phyloP scores from a whole-genome alignment of 2,797 vertebrate species.

The Phoxinus dragarum region DNA sequence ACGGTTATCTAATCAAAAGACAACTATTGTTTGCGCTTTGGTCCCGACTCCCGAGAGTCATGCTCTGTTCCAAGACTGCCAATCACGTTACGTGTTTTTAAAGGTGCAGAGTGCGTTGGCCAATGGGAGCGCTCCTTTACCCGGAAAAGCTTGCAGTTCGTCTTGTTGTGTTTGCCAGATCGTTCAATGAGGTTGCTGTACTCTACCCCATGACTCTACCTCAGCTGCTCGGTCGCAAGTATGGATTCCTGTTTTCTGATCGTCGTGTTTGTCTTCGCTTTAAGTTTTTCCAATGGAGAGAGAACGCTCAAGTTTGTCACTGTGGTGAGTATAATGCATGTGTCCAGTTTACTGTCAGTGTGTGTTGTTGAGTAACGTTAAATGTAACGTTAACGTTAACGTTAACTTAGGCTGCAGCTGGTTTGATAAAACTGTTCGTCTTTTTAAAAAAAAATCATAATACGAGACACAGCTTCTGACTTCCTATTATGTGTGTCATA shows the following conservation, averaged over 20 bases:
- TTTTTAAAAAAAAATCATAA: not conserved
- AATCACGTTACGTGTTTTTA: conserved; percentile 6
- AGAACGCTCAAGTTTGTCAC: conserved; percentile 51
- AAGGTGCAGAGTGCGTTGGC: not conserved
- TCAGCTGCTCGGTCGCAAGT: not conserved
- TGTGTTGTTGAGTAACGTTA: not conserved
- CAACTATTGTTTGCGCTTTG: not conserved
- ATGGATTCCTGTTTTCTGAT: conserved; percentile 40
- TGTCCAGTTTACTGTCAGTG: not conserved
- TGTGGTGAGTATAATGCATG: conserved; percentile 47
- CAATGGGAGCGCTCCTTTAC: conserved; percentile 1
- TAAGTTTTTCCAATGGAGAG: conserved; percentile 44
- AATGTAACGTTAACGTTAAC: not conserved
- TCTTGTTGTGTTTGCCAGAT: conserved; percentile 14
- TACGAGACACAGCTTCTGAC: not conserved
- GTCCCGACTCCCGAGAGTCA: not conserved
- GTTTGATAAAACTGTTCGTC: not conserved
- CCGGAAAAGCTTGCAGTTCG: not conserved
- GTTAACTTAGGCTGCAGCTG: not conserved
- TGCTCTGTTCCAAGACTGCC: not conserved
- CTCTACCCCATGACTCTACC: not conserved
- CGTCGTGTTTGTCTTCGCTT: conserved; percentile 2
- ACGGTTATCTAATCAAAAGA: not conserved
- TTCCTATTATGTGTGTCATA: not conserved
- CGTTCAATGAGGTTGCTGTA: not conserved